phyloP scores from a whole-genome alignment of 2,888 invertebrate species.

The Sphecodes monilicornis region DNA sequence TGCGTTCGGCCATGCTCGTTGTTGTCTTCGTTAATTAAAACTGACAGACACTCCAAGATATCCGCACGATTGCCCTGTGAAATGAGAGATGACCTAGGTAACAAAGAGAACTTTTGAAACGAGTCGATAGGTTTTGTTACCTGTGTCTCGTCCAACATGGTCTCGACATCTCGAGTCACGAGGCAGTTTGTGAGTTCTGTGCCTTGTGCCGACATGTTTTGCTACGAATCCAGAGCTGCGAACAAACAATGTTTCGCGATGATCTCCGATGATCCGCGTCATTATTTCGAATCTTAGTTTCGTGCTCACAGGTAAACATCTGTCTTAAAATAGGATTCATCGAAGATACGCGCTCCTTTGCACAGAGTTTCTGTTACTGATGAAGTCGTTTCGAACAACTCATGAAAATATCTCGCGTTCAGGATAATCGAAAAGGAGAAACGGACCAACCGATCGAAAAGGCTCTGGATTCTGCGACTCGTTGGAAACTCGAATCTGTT shows the following conservation, averaged over 20 bases:
- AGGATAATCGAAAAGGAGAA: background rate
- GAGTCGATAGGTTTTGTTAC: slow-evolving; percentile 52
- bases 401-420: background rate
- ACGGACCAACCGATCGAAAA: background rate
- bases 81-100: background rate
- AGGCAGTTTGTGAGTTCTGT: slow-evolving; percentile 72
- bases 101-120: background rate
- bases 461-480: background rate
- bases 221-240: slow-evolving; percentile 56
- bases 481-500: background rate
- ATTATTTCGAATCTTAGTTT: slow-evolving; percentile 47
- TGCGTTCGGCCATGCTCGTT: slow-evolving; percentile 68
- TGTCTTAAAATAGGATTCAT: slow-evolving; percentile 45
- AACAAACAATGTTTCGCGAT: slow-evolving; percentile 64
- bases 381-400: background rate
- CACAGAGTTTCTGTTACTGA: slow-evolving; percentile 30
- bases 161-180: slow-evolving; percentile 72
- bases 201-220: slow-evolving; percentile 78
- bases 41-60: slow-evolving; percentile 78
- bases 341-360: slow-evolving; percentile 28
- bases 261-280: slow-evolving; percentile 49
- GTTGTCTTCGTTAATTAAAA: slow-evolving; percentile 77
- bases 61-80: slow-evolving; percentile 74
- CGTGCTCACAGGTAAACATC: slow-evolving; percentile 35
- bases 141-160: slow-evolving; percentile 72